Conservation (phyloP, 2,888 invertebrate genomes). For the Hirtodrosophila histrioides region DNA sequence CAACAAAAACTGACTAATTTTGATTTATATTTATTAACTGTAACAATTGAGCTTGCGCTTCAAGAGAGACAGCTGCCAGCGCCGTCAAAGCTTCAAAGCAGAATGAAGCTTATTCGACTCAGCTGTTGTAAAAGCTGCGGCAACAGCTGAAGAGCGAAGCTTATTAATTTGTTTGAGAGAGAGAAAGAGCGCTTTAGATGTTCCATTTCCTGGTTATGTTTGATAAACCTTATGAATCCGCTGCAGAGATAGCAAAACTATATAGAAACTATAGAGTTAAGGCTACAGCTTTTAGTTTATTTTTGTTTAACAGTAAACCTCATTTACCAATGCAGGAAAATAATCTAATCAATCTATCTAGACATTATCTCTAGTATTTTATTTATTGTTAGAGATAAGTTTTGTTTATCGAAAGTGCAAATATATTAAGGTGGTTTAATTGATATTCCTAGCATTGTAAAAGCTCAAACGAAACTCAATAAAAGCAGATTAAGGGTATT, state of each 20-base stretch:
- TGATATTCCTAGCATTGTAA: too few relatives aligned
- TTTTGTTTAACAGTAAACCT: background rate
- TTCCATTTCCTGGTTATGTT: slow-evolving; percentile 30
- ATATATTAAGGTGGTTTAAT: too few relatives aligned
- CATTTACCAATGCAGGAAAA: background rate
- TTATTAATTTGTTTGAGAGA: slow-evolving; percentile 29
- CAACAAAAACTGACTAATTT: slow-evolving; percentile 23
- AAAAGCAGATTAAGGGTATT: too few relatives aligned
- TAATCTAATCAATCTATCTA: background rate
- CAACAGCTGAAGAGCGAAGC: slow-evolving; percentile 12
- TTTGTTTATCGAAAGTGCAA: slow-evolving; percentile 9
- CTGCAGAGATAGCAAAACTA: slow-evolving; percentile 12
- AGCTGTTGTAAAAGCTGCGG: slow-evolving; percentile 65
- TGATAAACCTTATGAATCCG: slow-evolving; percentile 4
- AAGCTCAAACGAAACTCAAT: too few relatives aligned
- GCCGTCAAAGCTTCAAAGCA: slow-evolving; percentile 54
- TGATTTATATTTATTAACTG: slow-evolving; percentile 52
- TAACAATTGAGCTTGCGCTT: slow-evolving; percentile 38
- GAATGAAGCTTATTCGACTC: slow-evolving; percentile 49
- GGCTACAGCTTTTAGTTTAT: background rate
- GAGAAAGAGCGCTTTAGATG: slow-evolving; percentile 14
- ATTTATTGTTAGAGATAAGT: slow-evolving; percentile 46
- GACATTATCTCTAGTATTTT: slow-evolving; percentile 24
- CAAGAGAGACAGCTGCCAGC: slow-evolving; percentile 49
- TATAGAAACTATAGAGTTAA: too few relatives aligned